These are phyloP conservation scores for Catharus fuscescens DNA, from an alignment of 2,113 vertebrate species.

Conservation along the genomic window DNA sequence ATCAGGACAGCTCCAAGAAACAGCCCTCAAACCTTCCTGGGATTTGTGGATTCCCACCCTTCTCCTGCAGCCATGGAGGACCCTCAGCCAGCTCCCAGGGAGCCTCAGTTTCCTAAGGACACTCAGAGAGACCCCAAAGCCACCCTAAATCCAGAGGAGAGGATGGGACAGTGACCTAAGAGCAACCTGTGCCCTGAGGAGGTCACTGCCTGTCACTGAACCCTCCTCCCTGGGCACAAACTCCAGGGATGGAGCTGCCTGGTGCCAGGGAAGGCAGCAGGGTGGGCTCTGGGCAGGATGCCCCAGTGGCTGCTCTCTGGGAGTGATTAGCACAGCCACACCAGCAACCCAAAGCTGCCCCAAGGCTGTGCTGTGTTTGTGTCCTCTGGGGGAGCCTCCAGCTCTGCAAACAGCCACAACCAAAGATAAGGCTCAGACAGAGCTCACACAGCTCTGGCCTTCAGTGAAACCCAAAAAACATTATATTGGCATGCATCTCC, in stretches of 20 bases:
- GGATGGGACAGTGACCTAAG: background rate
- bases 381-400: background rate
- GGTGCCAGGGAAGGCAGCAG: rapidly evolving
- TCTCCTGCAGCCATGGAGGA: background rate
- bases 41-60: background rate
- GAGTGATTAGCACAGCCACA: no score
- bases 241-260: background rate
- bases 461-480: background rate
- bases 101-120: background rate
- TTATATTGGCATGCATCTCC: background rate
- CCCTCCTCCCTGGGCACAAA: background rate
- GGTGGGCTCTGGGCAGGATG: background rate
- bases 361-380: background rate
- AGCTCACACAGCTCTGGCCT: background rate
- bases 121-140: background rate
- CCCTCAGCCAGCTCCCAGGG: background rate
- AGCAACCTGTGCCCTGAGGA: background rate
- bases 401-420: background rate
- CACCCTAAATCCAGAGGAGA: background rate
- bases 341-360: background rate
- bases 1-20: background rate
- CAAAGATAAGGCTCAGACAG: background rate
- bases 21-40: background rate
- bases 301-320: background rate
- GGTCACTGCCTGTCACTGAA: background rate